Base-by-base conservation (phyloP, 1,140 invertebrate genomes). In the Lutraria rhynchaena region DNA sequence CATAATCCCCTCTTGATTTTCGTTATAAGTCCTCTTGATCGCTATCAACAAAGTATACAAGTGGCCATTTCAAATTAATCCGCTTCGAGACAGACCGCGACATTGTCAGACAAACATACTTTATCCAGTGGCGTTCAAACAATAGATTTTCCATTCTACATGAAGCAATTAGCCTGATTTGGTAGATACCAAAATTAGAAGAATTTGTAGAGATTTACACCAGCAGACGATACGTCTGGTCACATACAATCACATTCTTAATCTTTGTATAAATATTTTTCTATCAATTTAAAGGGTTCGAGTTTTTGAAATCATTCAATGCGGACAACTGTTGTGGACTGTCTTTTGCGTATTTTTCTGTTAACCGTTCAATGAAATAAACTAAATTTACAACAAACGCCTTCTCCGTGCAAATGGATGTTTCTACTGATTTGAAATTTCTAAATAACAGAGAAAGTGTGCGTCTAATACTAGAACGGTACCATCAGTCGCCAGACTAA, bases 1-100 rank as follows among this genome's bases (percentile, higher is more conserved):
- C 27, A 37, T 74, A 74, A 74, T 58, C 71, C 57, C 71, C 71
- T 61, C 57, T 74, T 60, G 57, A 74, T 74, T 73, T 53, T 37
- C 2, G 5, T 41, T 19, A 7, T 58, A 41, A 73, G 29, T 22
- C 46, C 35, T 19, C 70, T 73, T 73, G 70, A 73, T 58, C 70
- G 17, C 41, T 73, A 73, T 73, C 70, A 57, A 41, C 70, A 57
- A 57, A 73, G 5, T 58, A 73, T 55, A 57, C 44, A 51, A 51
- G 44, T 15, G 65, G 53, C 41, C 53, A 65, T 44, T 65, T 37
- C 22, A 44, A 65, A 65, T 44, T 24, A 65, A 29, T 29, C 29
- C 5, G 24, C 2, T 22, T 46, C 19, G 2, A 44, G 61, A 65
- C 61, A 65, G 4, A 65, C 5, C 33, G 61, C 33, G 61, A 67